Base-by-base conservation (phyloP, 2,888 invertebrate genomes). In the Dione vanillae region DNA sequence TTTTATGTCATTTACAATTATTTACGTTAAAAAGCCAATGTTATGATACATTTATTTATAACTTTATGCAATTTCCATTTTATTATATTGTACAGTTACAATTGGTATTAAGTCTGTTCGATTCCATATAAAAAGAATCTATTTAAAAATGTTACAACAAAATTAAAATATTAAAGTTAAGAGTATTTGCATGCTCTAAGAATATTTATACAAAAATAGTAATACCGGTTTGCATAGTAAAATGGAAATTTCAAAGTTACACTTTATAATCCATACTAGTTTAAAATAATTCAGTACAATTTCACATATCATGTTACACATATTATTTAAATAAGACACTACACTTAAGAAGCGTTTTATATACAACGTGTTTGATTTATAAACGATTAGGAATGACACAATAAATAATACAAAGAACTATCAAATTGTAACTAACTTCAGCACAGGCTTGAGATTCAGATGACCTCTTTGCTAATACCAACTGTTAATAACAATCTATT, bases 1-100 rank as follows among this genome's bases (percentile, higher is more conserved):
- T 47, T 67, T 70, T n/a, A 70, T 73, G 68, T 69, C 73, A 71
- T 69, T 67, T 37, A 62, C 12, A 43, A 35, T 52, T 64, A 35
- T 68, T 67, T 27, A 67, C 3, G 47, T 49, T 49, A 64, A 19
- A 64, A 37, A 49, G 62, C 62, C 62, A 49, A 49, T 14, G 35
- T 49, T 40, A 14, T 49, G 27, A 16, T 49, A 40, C 14, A 40
- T 43, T 27, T 12, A 27, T 45, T n/a, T 45, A 45, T 61, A 61
- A 45, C 45, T 61, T 61, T 45, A 56, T 16, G 8, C 11, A 61
- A 61, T 45, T 61, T 61, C 61, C 61, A 61, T 61, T 61, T 43
- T 27, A 61, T 61, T 45, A 27, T 43, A 20, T 14, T 27, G n/a
- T 45, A 61, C 16, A 16, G 37, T 16, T 40, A 40, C 37, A 7